Base-by-base conservation (phyloP, 2,888 invertebrate species). In the Bembecia ichneumoniformis region DNA sequence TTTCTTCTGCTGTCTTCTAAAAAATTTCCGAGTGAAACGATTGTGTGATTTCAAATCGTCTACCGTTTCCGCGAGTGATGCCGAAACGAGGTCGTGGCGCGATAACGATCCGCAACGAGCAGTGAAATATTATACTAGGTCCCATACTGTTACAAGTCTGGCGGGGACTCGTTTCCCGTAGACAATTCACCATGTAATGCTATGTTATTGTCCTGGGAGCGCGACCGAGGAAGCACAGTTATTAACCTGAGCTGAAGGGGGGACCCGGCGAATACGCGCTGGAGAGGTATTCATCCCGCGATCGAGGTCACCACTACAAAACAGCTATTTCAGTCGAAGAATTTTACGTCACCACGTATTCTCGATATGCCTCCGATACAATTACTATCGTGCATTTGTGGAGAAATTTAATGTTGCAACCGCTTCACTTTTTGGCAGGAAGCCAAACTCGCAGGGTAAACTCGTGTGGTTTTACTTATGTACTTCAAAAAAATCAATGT, bases 81-180 rank as follows among this genome's bases (percentile, higher is more conserved):
- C 68, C 66, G 71, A 70, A 82, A 82, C 68, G 77, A 73, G 83
- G 82, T 68, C 81, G 71, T 58, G 66, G 47, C 60, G 66, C 79
- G 77, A 81, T 84, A 86, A 82, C 76, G 78, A 82, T 77, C 70
- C 59, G 74, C 70, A 71, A 71, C 62, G 64, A 72, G 64, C 63
- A 64, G 63, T 65, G 66, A 63, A 73, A 72, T 59, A 54, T 51
- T 51, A 54, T 55, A 51, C 51, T 47, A 49, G 49, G 46, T 36
- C 40, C 46, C 40, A 40, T 40, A 47, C 36, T 54, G 52, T 55
- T 50, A 56, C 58, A 51, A 57, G 54, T 52, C 53, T 50, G 47
- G 50, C 45, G 47, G 52, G 57, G 53, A 55, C 57, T 64, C 63
- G 60, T 52, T 57, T 58, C 51, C 61, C 55, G 59, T 57, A 62